Base-by-base conservation (phyloP, 1,140 invertebrate species). In the Conus betulinus region DNA sequence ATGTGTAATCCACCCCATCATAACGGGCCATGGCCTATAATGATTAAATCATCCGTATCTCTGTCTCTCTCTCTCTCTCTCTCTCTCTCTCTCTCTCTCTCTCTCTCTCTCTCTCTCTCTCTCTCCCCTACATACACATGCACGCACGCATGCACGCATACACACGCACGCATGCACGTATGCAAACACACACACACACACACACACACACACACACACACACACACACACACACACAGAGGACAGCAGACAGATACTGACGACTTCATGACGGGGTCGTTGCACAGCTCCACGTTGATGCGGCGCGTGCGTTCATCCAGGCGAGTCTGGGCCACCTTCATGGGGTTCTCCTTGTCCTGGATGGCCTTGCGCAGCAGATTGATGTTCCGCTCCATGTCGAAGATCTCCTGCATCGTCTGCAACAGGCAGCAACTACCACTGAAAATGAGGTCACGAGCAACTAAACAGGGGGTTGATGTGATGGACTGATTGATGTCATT, bases 321-420 rank as follows among this genome's bases (percentile, higher is more conserved):
- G 57, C 98, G 96, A 0, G 98, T 98, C 93, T 98, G 98, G 7
- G 98, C 98, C n/a, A 99, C 98, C 96, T 97, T 98, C 94, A 98
- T 96, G 4, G 98, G 97, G 92, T 97, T 96, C 91, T 97, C 97
- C 95, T 99, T 98, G 95, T 98, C 98, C 91, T 97, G 96, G 91
- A 99, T 98, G 0, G 97, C 97, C 95, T 98, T 98, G 92, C 97
- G 97, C 91, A 98, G 95, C 81, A 98, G 92, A 93, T 98, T 97
- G 90, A 98, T 97, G 90, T 97, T 97, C 93, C 97, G 98, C 95
- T 98, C 97, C 93, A 98, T 96, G 91, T 98, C 97, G 93, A 98
- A 98, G 90, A 99, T 97, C 95, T 98, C 98, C 95, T 98, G 97
- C 95, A 98, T 97, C 27, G 97, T 96, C 97, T 97, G 93, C 20